Evolutionary conservation across 2,113 vertebrate species (phyloP).

Genomic region (Felis chaus): DNA sequence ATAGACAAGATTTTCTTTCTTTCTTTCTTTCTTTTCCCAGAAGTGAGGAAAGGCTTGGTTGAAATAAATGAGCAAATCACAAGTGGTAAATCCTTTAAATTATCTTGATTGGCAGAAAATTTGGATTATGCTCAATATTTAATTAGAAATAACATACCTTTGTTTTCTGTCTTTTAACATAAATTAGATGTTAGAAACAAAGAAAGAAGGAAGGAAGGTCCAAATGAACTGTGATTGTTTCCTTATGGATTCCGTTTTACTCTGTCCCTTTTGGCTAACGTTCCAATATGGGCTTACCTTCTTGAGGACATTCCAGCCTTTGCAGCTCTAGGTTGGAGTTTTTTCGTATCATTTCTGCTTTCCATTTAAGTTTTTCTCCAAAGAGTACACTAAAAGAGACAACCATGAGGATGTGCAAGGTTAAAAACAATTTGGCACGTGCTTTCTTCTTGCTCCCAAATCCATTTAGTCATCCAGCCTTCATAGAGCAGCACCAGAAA

Average conservation of each 20-base stretch:
- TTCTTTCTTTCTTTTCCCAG: background rate
- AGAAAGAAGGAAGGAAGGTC: background rate
- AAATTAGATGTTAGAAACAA: background rate
- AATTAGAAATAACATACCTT: conserved; percentile 30
- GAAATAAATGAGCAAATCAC: conserved; percentile 34
- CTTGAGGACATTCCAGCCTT: background rate
- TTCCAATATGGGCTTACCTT: background rate
- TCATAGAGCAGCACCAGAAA: conserved; percentile 60
- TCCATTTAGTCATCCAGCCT: conserved; percentile 68
- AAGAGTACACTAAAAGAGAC: conserved; percentile 9
- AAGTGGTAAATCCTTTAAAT: conserved; percentile 33
- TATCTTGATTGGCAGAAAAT: conserved; percentile 20
- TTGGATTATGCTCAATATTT: background rate
- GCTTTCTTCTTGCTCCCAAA: background rate
- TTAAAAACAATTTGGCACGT: background rate
- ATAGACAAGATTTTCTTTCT: background rate
- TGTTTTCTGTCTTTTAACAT: conserved; percentile 29
- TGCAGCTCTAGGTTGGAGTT: background rate
- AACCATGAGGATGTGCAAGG: background rate
- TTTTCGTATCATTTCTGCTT: background rate
- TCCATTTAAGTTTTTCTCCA: conserved; percentile 20
- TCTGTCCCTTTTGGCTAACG: background rate
- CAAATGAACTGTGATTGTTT: background rate
- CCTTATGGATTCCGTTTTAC: background rate
- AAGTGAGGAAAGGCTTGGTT: background rate